Percentiles rank a stretch among this genome's conserved stretches.
Conservation (phyloP, 2,888 invertebrate species). For the Eilema depressum region DNA sequence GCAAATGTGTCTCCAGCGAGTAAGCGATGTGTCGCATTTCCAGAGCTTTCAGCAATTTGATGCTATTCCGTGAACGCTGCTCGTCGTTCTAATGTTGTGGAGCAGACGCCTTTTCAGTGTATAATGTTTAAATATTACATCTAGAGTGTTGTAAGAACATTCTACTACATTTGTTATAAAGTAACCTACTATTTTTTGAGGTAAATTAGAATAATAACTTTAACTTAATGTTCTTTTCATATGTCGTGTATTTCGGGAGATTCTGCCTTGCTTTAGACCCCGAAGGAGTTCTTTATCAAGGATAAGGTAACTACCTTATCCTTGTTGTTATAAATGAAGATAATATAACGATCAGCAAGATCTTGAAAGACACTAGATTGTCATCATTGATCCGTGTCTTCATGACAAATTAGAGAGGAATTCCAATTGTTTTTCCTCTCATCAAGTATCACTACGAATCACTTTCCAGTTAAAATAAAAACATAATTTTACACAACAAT, state of each 20-base stretch:
- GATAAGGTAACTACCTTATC: neutral
- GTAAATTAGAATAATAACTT: neutral
- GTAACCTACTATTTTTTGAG: neutral
- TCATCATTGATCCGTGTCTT: no score
- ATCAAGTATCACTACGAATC: no score
- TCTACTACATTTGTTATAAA: neutral
- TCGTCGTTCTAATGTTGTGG: slow-evolving; percentile 13
- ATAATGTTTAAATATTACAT: slow-evolving; percentile 7
- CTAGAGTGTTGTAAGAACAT: slow-evolving; percentile 1
- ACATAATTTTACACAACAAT: neutral
- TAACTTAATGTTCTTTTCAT: neutral
- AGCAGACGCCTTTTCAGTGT: slow-evolving; percentile 3
- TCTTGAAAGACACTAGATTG: no score
- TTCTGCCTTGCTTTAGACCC: neutral
- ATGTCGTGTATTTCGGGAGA: neutral
- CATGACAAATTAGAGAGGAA: no score
- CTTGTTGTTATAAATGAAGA: neutral
- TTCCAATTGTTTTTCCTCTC: no score
- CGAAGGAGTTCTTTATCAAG: neutral
- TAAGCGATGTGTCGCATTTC: slow-evolving; percentile 15
- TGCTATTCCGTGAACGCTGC: slow-evolving; percentile 11
- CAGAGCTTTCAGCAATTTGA: slow-evolving; percentile 19
- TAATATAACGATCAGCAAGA: no score
- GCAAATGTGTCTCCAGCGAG: slow-evolving; percentile 17
- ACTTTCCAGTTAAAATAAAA: no score